Percentiles rank a stretch among this genome's conserved stretches.
Evolutionary conservation across 2,113 vertebrate species (phyloP).

Genomic region (Podarcis raffonei): DNA sequence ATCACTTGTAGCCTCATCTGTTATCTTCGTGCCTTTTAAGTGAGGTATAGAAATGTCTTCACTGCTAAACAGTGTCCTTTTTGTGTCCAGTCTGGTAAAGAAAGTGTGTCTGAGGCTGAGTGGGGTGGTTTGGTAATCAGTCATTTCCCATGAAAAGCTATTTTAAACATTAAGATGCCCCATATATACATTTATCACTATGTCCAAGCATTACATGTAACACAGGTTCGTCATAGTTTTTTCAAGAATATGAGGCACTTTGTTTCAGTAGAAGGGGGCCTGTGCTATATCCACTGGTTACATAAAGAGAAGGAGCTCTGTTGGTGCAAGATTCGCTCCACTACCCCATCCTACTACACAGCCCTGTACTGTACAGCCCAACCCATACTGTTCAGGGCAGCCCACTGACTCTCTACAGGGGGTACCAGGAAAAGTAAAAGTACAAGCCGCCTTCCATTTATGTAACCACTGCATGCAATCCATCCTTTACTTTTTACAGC

Average conservation of each 20-base stretch:
- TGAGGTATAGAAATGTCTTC: neutral
- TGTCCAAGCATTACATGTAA: neutral
- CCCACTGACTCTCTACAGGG: too few relatives aligned
- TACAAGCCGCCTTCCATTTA: too few relatives aligned
- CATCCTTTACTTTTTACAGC: neutral
- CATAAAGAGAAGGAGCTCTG: neutral
- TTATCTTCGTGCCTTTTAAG: slow-evolving; percentile 31
- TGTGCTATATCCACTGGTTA: too few relatives aligned
- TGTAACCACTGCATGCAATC: neutral
- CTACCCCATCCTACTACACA: too few relatives aligned
- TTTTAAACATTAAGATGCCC: neutral
- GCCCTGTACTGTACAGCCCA: too few relatives aligned
- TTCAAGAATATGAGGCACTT: neutral
- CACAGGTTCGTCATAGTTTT: neutral
- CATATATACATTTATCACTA: neutral
- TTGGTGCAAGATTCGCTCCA: too few relatives aligned
- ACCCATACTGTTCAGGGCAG: too few relatives aligned
- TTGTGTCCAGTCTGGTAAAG: neutral
- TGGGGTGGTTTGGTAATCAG: neutral
- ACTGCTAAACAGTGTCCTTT: slow-evolving; percentile 30
- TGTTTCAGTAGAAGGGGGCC: neutral
- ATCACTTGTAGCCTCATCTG: slow-evolving; percentile 29
- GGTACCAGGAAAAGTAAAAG: too few relatives aligned
- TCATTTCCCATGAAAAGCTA: neutral
- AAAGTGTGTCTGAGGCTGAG: neutral